Conservation (phyloP, 2,797 vertebrate genomes). For the Percopsis omiscomaycus region DNA sequence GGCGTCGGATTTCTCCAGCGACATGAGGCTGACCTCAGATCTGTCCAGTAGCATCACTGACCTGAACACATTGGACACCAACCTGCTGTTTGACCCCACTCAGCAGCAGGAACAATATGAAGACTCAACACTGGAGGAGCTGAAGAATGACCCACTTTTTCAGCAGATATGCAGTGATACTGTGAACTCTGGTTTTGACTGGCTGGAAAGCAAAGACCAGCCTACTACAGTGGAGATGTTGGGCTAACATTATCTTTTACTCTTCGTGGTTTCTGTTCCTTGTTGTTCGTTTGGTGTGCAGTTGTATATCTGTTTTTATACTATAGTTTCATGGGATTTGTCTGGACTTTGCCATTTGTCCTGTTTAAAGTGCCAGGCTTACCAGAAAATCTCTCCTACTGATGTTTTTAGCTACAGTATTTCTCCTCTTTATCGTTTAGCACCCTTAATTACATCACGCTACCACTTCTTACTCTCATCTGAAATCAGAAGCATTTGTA, state of each 20-base stretch:
- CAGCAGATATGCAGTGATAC: constrained; percentile 99
- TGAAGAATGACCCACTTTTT: constrained; percentile 99
- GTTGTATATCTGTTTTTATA: constrained; percentile 77
- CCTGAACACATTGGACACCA: constrained; percentile 96
- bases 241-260: constrained; percentile 82
- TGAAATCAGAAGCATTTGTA: constrained; percentile 54
- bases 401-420: constrained; percentile 73
- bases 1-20: constrained; percentile 92
- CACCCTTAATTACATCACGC: constrained; percentile 69
- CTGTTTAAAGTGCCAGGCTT: constrained; percentile 94
- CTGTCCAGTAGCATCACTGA: constrained; percentile 99
- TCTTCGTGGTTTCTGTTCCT: constrained; percentile 75
- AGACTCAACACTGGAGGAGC: constrained; percentile 98
- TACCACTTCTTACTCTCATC: constrained; percentile 54
- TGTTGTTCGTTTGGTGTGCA: constrained; percentile 72
- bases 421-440: constrained; percentile 54
- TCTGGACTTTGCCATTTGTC: constrained; percentile 92
- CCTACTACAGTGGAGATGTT: constrained; percentile 98
- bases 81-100: constrained; percentile 97
- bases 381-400: constrained; percentile 88
- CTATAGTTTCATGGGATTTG: constrained; percentile 77
- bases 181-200: constrained; percentile 96
- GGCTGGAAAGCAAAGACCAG: constrained; percentile 99
- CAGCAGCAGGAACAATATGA: constrained; percentile 98
- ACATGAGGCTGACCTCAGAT: constrained; percentile 96